A percentile compares a stretch with the other conserved stretches of the same genome.
These are phyloP conservation scores for Drosophila eohydei DNA, from an alignment of 2,888 invertebrate genomes.

Conservation along the genomic window DNA sequence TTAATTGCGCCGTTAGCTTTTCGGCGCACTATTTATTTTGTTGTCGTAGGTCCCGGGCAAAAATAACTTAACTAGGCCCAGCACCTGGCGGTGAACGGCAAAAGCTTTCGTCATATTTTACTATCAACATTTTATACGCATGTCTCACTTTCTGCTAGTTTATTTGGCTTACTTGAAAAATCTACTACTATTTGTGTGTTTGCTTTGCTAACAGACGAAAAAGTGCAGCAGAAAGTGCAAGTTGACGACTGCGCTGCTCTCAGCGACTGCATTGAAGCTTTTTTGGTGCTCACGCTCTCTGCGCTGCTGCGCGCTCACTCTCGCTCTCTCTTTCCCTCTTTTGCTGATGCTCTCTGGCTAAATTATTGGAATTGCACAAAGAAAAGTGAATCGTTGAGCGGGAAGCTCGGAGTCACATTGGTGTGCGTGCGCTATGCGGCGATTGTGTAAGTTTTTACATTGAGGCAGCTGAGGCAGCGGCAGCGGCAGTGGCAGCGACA, in stretches of 20 bases:
- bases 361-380: constrained; percentile 79
- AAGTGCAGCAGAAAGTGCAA: constrained; percentile 69
- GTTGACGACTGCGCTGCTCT: constrained; percentile 54
- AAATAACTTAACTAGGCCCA: not conserved
- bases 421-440: constrained; percentile 46
- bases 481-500: constrained; percentile 10
- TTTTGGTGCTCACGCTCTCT: constrained; percentile 43
- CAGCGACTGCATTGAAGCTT: constrained; percentile 42
- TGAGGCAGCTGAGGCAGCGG: constrained; percentile 16
- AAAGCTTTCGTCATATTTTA: not conserved
- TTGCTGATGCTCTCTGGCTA: constrained; percentile 24
- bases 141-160: not conserved
- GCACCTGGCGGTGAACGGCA: not conserved
- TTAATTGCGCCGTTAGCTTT: constrained; percentile 21
- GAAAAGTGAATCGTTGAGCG: constrained; percentile 77
- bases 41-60: constrained; percentile 68
- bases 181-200: constrained; percentile 66
- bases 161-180: not conserved
- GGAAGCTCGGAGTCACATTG: constrained; percentile 40
- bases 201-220: constrained; percentile 26
- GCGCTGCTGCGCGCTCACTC: constrained; percentile 17
- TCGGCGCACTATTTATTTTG: constrained; percentile 51
- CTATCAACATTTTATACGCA: not conserved
- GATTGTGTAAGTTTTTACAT: constrained; percentile 79
- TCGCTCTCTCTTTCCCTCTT: constrained; percentile 12